These are phyloP conservation scores for Eupithecia pulchellata DNA, from an alignment of 2,888 invertebrate genomes.

Conservation along the genomic window DNA sequence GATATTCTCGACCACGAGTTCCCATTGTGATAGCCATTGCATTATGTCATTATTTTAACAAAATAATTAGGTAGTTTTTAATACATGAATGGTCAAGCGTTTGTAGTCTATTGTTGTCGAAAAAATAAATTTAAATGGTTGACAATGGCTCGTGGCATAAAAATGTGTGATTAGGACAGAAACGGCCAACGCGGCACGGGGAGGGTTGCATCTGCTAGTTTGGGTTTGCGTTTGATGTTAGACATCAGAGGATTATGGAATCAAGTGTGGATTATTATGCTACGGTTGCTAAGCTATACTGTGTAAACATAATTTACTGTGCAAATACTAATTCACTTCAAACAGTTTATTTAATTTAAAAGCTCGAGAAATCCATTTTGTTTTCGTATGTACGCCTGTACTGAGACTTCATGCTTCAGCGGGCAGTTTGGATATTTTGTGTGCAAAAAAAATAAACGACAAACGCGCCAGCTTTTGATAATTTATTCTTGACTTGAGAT, in stretches of 20 bases:
- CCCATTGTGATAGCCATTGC: slow-evolving; percentile 53
- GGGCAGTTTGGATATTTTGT: too few relatives aligned
- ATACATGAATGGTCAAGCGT: slow-evolving; percentile 68
- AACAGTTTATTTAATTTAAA: too few relatives aligned
- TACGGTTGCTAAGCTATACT: background rate
- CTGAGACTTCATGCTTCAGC: too few relatives aligned
- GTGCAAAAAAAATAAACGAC: too few relatives aligned
- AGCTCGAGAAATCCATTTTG: too few relatives aligned
- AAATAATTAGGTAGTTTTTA: slow-evolving; percentile 73
- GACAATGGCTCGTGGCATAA: slow-evolving; percentile 72
- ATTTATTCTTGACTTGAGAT: too few relatives aligned
- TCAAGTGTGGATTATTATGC: slow-evolving; percentile 20
- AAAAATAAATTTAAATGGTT: slow-evolving; percentile 63
- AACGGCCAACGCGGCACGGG: slow-evolving; percentile 42
- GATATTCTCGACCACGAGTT: slow-evolving; percentile 59
- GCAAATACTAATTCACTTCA: too few relatives aligned
- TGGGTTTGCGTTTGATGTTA: slow-evolving; percentile 12
- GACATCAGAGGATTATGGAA: slow-evolving; percentile 24
- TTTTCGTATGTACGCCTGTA: too few relatives aligned
- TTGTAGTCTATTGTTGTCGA: slow-evolving; percentile 62
- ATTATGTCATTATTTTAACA: slow-evolving; percentile 74
- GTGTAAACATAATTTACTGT: too few relatives aligned
- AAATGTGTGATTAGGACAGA: slow-evolving; percentile 62
- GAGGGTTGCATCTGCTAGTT: slow-evolving; percentile 67
- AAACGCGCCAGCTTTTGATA: too few relatives aligned